Evolutionary conservation across 1,140 invertebrate species (phyloP), one percentile per base, ranked within the genome.

Genomic region (Phenacoccus solenopsis): DNA sequence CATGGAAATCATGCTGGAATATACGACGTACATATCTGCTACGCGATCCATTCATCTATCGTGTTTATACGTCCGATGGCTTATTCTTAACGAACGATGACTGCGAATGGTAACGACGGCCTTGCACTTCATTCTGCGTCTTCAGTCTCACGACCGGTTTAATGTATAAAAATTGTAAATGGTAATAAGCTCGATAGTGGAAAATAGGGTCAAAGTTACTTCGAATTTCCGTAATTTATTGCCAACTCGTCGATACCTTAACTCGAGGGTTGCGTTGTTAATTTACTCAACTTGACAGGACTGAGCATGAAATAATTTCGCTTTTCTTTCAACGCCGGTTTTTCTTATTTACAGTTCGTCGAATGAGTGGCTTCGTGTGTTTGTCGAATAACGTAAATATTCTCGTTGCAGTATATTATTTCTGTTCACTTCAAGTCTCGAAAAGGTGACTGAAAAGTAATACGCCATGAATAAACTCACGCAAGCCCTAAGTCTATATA

Each of bases 161-260:
- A 16, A 49, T 16, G 38, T 9, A 49, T 16, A 49, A n/a, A n/a
- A n/a, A n/a, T n/a, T 32, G 38, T 49, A 49, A 49, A 49, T 49
- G 38, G 13, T 16, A 49, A 49, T 49, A 49, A 49, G 38, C 13
- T 49, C 38, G 16, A n/a, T n/a, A n/a, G 13, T 49, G 38, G 20
- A 49, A 32, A 49, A 49, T 49, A 49, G 38, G 38, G 38, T 49
- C 38, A 49, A 49, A 49, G 38, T 49, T 49, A 49, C n/a, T 49
- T 49, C 16, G 38, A 49, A 49, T 49, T 49, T 49, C 38, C 38
- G 38, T 49, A 49, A 49, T 49, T 49, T 49, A 49, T 32, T 32
- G 13, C 20, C 20, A 16, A 49, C 20, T 49, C 38, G 3, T 9
- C 12, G 20, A 49, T 49, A 49, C 13, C 13, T 49, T 16, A 10